These are phyloP conservation scores for Euschistus heros DNA, from an alignment of 1,140 invertebrate genomes.

Conservation along the genomic window DNA sequence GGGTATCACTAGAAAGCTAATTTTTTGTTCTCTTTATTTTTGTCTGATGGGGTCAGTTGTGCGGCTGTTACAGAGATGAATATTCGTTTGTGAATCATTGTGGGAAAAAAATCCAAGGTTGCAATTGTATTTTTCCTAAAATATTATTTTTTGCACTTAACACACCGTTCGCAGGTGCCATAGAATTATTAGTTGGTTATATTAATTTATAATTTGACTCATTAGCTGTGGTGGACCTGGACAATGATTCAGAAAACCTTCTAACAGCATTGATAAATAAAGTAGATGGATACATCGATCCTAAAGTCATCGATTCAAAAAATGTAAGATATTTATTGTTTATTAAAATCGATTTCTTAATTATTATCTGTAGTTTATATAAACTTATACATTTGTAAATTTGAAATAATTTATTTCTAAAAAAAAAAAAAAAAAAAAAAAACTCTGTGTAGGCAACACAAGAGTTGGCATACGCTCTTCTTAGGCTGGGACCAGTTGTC, in stretches of 20 bases:
- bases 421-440: too few species aligned
- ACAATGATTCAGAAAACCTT: slow-evolving; percentile 14
- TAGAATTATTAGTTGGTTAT: neutral
- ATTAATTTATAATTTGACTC: neutral
- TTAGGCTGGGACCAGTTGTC: neutral
- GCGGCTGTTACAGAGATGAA: too few species aligned
- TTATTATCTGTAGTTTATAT: neutral
- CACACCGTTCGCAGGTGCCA: too few species aligned
- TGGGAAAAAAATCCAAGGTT: too few species aligned
- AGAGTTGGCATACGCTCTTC: neutral
- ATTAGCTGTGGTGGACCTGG: slow-evolving; percentile 6
- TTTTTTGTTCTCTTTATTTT: too few species aligned
- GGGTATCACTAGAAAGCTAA: too few species aligned
- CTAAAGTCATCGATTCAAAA: slow-evolving; percentile 11
- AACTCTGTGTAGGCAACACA: neutral
- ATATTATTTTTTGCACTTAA: too few species aligned
- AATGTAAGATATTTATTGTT: slow-evolving; percentile 7
- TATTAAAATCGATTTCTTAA: neutral
- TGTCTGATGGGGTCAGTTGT: too few species aligned
- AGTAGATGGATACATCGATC: slow-evolving; percentile 3
- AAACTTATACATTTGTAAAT: neutral
- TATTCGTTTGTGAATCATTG: too few species aligned
- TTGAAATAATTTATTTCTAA: neutral
- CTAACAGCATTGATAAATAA: neutral
- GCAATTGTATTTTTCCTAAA: too few species aligned